A percentile compares a stretch with the other conserved stretches of the same genome.
Conservation (phyloP, 2,797 vertebrate genomes). For the Oreortyx pictus region DNA sequence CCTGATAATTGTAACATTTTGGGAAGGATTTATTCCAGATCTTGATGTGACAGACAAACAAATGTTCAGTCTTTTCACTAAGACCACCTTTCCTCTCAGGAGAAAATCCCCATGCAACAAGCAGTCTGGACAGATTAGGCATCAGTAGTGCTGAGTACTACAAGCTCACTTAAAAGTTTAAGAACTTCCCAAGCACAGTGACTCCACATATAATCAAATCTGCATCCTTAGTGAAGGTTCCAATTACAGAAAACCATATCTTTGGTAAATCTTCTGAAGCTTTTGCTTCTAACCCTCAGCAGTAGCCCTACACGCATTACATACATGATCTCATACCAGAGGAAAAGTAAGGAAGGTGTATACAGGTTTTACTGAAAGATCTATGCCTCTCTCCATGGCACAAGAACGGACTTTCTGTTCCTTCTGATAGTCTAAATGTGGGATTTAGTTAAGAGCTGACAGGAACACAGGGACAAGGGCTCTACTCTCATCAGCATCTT, state of each 20-base stretch:
- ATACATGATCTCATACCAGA: not conserved
- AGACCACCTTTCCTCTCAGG: not conserved
- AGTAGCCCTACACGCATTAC: accelerated
- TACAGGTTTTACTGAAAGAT: not conserved
- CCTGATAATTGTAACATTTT: not conserved
- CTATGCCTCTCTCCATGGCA: not conserved
- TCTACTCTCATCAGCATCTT: not conserved
- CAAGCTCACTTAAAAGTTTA: not conserved
- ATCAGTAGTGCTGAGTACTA: not conserved
- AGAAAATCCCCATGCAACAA: not conserved
- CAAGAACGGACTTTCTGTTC: accelerated
- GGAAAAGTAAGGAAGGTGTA: not conserved
- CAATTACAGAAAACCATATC: not conserved
- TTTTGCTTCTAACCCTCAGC: not conserved
- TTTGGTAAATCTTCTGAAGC: not conserved
- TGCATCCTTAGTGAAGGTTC: not conserved
- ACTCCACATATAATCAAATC: not conserved
- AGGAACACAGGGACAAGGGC: not conserved
- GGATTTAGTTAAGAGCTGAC: not conserved
- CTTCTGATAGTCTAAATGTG: accelerated
- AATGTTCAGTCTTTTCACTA: not conserved
- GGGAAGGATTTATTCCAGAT: not conserved
- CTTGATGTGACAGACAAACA: not conserved
- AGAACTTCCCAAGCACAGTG: not conserved
- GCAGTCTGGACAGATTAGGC: not conserved